Base-by-base conservation (phyloP, 2,113 vertebrate genomes). In the Geococcyx californianus region DNA sequence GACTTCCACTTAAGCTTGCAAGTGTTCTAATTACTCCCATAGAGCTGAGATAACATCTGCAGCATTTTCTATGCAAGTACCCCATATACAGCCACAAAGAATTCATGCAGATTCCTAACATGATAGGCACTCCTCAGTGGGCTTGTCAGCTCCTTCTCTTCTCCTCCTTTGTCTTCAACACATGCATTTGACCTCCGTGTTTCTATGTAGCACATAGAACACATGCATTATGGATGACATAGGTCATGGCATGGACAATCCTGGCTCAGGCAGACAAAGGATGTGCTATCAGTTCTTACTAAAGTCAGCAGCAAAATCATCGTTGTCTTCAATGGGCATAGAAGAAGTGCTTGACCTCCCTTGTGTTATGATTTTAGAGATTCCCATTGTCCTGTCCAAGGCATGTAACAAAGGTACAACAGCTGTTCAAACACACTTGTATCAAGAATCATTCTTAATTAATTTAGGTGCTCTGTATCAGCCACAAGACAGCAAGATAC, bases 331-430 rank as follows among this genome's bases (percentile, higher is more conserved):
- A 92, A 68, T 14, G 56, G 84, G 94, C 89, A 90, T 73, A 94
- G 89, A 89, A 89, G 73, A 96, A 90, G 73, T 78, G 29, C 69
- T 87, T 77, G 84, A 95, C 54, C 63, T 95, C 70, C 85, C 75
- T 88, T 89, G 87, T 94, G 67, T 93, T 82, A 95, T 58, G 74
- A 91, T 87, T 90, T 94, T 81, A 95, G 81, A 95, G 84, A 94
- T 54, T 85, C 87, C 67, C 84, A 87, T 21, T 89, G 89, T 87
- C 80, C 74, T 26, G 18, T 84, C 87, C 89, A 96, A 94, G 84
- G 80, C 89, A 92, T 75, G 84, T 90, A 91, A 93, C 73, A 95
- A 90, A 95, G 84, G 84, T 42, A 92, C 67, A 95, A 97, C 54
- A 91, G 67, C 42, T 93, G 91, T 92, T 96, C 89, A 94, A 95